Base-by-base conservation (phyloP, 2,888 invertebrate species). In the Selenia dentaria region DNA sequence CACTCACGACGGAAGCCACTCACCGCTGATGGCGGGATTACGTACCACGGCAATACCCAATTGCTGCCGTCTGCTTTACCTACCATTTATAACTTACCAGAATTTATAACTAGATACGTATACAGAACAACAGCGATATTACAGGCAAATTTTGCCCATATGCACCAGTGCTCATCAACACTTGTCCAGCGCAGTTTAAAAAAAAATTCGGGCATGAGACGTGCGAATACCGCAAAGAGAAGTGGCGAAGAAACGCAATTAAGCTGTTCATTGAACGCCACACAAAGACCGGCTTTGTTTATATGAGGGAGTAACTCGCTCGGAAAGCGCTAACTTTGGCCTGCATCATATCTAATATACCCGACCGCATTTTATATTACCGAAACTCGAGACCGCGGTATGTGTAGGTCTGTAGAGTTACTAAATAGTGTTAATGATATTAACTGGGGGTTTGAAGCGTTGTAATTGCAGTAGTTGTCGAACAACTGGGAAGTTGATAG, bases 211-310 rank as follows among this genome's bases (percentile, higher is more conserved):
- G 70, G 77, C 70, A 78, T 68, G 73, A 77, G 72, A 79, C 70
- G 76, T 68, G 70, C 68, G 64, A 70, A 71, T 62, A 65, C 69
- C 66, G 68, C 74, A 72, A 67, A 74, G 69, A 70, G 70, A 72
- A 70, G 67, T 74, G 68, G 68, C 62, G 73, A 85, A 83, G 81
- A 81, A 82, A 80, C 67, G 73, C 79, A 85, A 86, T 84, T 86
- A 84, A 82, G 66, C 79, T 79, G 83, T 81, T 84, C 84, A 84
- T 72, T 87, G 86, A 84, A 76, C 73, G 79, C 67, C 65, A 57
- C 68, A 77, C 76, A 79, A 74, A 79, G 79, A 74, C 67, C 57
- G 67, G 64, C 78, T 80, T 79, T 83, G 82, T 82, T 81, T 83
- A 74, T 77, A 69, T 74, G 71, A 70, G 62, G 61, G 64, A 70